A percentile compares a stretch with the other conserved stretches of the same genome.
Evolutionary conservation across 2,888 invertebrate genomes (phyloP).

Genomic region (Drosophila koepferae): DNA sequence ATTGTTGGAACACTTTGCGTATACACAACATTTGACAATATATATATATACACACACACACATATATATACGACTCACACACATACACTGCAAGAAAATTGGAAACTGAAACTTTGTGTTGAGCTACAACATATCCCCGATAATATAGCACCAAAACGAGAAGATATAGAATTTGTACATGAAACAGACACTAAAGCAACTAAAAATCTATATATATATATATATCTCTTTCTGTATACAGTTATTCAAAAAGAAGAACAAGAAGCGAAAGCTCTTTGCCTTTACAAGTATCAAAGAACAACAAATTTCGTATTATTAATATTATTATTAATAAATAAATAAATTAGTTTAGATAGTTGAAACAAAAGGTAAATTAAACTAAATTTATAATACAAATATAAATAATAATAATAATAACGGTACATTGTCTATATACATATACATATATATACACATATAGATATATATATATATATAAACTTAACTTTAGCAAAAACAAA

Average conservation of each 20-base stretch:
- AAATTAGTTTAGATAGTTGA: slow-evolving; percentile 66
- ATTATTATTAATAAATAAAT: slow-evolving; percentile 7
- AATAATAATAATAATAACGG: slow-evolving; percentile 21
- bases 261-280: slow-evolving; percentile 58
- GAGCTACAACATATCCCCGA: slow-evolving; percentile 66
- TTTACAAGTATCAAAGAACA: slow-evolving; percentile 44
- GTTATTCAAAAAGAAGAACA: not conserved
- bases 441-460: slow-evolving; percentile 34
- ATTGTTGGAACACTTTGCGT: slow-evolving; percentile 40
- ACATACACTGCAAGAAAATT: slow-evolving; percentile 22
- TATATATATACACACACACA: slow-evolving; percentile 26
- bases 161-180: slow-evolving; percentile 21
- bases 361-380: slow-evolving; percentile 41
- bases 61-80: slow-evolving; percentile 30
- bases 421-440: slow-evolving; percentile 61
- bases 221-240: slow-evolving; percentile 31
- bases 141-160: slow-evolving; percentile 44
- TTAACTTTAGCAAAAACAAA: slow-evolving; percentile 50
- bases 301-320: slow-evolving; percentile 55
- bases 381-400: slow-evolving; percentile 13
- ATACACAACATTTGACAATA: slow-evolving; percentile 67
- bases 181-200: slow-evolving; percentile 6
- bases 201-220: slow-evolving; percentile 4
- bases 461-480: slow-evolving; percentile 52
- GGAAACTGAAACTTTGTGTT: slow-evolving; percentile 25